phyloP scores from a whole-genome alignment of 2,888 invertebrate genomes.

The Idaea dimidiata region DNA sequence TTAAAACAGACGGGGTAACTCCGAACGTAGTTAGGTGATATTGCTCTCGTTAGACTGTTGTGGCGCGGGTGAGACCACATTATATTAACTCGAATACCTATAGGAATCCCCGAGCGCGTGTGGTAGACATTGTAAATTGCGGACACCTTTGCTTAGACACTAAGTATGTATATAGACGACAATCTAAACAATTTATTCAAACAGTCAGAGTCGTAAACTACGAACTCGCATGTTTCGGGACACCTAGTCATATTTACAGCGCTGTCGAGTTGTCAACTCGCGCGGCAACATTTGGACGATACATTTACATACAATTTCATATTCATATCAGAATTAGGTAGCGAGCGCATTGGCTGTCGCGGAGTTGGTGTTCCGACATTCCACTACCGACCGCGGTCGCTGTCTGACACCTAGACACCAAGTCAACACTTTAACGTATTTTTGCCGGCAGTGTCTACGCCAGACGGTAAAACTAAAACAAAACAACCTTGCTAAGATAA shows the following conservation, averaged over 20 bases:
- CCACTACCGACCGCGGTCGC: constrained; percentile 39
- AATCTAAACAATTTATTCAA: constrained; percentile 67
- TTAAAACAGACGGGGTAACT: constrained; percentile 70
- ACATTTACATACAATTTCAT: constrained; percentile 75
- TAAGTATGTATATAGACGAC: constrained; percentile 46
- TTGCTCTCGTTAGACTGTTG: constrained; percentile 67
- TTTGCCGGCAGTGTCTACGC: constrained; percentile 20
- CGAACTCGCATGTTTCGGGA: constrained; percentile 64
- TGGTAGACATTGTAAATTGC: constrained; percentile 31
- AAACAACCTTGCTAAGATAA: constrained; percentile 19
- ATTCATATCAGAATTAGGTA: constrained; percentile 75
- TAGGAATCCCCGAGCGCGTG: constrained; percentile 43
- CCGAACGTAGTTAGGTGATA: constrained; percentile 68
- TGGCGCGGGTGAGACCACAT: constrained; percentile 47
- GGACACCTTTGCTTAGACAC: constrained; percentile 41
- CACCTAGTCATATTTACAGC: constrained; percentile 63
- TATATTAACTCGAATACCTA: constrained; percentile 45
- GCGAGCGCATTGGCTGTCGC: constrained; percentile 43
- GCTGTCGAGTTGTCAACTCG: constrained; percentile 69
- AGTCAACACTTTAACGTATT: constrained; percentile 31
- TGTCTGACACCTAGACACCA: constrained; percentile 33
- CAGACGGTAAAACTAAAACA: constrained; percentile 24
- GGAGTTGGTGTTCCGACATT: constrained; percentile 22
- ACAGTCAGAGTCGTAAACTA: constrained; percentile 57
- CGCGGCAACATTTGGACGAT: constrained; percentile 62